Base-by-base conservation (phyloP, 2,113 vertebrate species). In the Sphyrna mokarran region DNA sequence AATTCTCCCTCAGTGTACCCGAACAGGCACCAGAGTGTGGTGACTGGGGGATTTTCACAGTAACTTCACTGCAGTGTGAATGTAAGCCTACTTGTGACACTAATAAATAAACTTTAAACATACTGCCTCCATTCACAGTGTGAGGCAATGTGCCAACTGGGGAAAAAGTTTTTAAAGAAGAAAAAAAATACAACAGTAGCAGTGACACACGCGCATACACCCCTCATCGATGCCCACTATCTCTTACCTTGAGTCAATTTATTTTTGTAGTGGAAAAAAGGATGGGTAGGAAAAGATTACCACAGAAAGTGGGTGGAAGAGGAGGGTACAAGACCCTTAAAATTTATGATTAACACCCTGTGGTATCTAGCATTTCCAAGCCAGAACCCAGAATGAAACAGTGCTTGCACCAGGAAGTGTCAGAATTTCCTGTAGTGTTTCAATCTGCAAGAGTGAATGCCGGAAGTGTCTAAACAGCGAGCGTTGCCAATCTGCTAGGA, bases 201-300 rank as follows among this genome's bases (percentile, higher is more conserved):
- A 43, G 37, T 83, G 37, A 83, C 18, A 22, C 80, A 43, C 37
- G n/a, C n/a, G n/a, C n/a, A n/a, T n/a, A 22, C 80, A 54, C 14
- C 26, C 3, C 54, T 90, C 54, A 61, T 54, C 14, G 87, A 33
- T 54, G 43, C 87, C 87, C 87, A 90, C 63, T 33, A 37, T 37
- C 54, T 93, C 94, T 72, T 54, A 43, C 11, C 69, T 72, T 33
- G 94, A 95, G 43, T 48, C 94, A 95, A 72, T 22, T 72, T 94
- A 2, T 13, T 29, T 48, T 95, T 33, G 43, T 54, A 29, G 22
- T 14, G 10, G 33, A n/a, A 33, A 9, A 43, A n/a, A 58, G 33
- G 40, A 72, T 72, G 72, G 29, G 43, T 48, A 29, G 69, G 94
- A 95, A 95, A 95, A 33, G 72, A 95, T 76, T 72, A 48, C 68